Conservation (phyloP, 1,140 invertebrate species). For the Zaprionus ghesquierei region DNA sequence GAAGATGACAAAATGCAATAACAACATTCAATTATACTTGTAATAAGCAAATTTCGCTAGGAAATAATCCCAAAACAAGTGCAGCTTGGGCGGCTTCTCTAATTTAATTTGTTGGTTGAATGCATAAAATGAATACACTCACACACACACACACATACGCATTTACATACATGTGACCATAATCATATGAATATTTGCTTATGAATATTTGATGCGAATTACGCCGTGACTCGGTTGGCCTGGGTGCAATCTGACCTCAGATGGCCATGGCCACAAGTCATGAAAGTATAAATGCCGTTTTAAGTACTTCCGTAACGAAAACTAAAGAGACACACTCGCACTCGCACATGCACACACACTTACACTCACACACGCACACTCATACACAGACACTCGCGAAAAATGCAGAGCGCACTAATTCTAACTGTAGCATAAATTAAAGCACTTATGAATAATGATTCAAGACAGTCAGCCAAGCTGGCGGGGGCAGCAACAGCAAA, state of each 20-base stretch:
- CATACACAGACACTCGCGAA: conserved; percentile 39
- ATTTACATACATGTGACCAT: background rate
- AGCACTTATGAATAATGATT: conserved; percentile 79
- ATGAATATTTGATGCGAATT: conserved; percentile 68
- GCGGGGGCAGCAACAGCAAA: conserved; percentile 14
- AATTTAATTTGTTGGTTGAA: conserved; percentile 41
- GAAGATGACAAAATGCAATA: background rate
- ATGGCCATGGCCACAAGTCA: conserved; percentile 74
- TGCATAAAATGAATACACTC: conserved; percentile 40
- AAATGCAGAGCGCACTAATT: conserved; percentile 77
- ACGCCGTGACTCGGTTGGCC: conserved; percentile 16
- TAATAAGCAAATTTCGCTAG: background rate
- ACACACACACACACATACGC: conserved; percentile 8
- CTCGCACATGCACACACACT: conserved; percentile 5
- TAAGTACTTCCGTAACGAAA: conserved; percentile 75
- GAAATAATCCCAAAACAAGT: conserved; percentile 10
- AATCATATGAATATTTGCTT: conserved; percentile 35
- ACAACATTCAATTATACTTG: too few species aligned
- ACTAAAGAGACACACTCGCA: conserved; percentile 50
- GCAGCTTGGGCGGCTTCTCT: background rate
- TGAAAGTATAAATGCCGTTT: conserved; percentile 77
- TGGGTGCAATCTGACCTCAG: conserved; percentile 67
- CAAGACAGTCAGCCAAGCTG: conserved; percentile 56
- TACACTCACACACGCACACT: conserved; percentile 1
- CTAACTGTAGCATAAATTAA: conserved; percentile 80